These are phyloP conservation scores for Phalloptychus januarius DNA, from an alignment of 2,797 vertebrate genomes.

Conservation along the genomic window DNA sequence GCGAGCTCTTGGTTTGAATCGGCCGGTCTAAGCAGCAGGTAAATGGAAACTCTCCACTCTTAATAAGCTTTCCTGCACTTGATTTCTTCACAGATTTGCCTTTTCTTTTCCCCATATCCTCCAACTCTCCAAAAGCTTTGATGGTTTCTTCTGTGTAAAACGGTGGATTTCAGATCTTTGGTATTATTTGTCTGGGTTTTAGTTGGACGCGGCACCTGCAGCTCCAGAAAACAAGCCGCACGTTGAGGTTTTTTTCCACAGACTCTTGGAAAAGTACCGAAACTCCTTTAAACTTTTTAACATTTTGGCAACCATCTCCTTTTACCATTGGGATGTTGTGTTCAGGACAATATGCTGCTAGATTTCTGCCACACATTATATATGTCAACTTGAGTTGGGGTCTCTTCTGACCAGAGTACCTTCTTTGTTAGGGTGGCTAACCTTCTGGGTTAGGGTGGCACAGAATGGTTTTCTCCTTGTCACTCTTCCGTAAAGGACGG, in stretches of 20 bases:
- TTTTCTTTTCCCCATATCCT: constrained; percentile 21
- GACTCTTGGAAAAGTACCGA: background rate
- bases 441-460: too few species aligned
- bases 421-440: too few species aligned
- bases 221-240: constrained; percentile 71
- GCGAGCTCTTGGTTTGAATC: constrained; percentile 31
- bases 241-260: background rate
- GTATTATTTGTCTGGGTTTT: constrained; percentile 72
- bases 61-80: constrained; percentile 32
- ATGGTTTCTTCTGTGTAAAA: constrained; percentile 61
- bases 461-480: background rate
- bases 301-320: background rate
- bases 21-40: constrained; percentile 29
- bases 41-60: constrained; percentile 39
- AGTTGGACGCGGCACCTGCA: constrained; percentile 83
- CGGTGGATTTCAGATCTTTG: constrained; percentile 73
- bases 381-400: background rate
- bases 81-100: constrained; percentile 25
- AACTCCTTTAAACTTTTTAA: background rate
- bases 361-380: background rate
- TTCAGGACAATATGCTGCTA: background rate
- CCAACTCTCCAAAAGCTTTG: constrained; percentile 69
- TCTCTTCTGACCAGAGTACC: background rate
- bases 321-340: background rate
- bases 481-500: background rate